phyloP scores from a whole-genome alignment of 2,797 vertebrate genomes.

The Hoplostethus atlanticus region DNA sequence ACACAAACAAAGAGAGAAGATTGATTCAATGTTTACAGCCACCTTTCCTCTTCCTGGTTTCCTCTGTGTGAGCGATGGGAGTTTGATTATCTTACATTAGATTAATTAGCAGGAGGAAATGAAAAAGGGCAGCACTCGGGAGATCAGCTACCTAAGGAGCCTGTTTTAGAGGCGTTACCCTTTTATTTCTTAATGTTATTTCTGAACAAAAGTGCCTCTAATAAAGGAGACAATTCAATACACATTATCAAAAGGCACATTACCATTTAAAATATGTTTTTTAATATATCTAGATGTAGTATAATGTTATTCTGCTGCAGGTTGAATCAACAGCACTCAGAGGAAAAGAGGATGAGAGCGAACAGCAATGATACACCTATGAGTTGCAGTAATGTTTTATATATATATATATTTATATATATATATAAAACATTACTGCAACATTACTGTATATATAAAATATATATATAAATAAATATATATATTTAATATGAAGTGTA shows the following conservation, averaged over 20 bases:
- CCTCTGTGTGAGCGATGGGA: constrained; percentile 20
- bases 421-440: no score
- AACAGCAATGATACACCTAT: background rate
- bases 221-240: constrained; percentile 2
- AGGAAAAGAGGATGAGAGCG: background rate
- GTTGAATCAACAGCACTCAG: background rate
- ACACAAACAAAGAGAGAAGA: constrained; percentile 5
- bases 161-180: background rate
- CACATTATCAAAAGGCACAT: constrained; percentile 13
- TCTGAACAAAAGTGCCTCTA: background rate
- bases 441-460: no score
- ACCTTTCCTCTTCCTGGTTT: constrained; percentile 15
- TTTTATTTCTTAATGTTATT: constrained; percentile 4
- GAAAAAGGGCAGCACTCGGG: constrained; percentile 18
- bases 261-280: background rate
- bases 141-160: constrained; percentile 27
- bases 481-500: no score
- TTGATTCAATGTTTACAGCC: constrained; percentile 54
- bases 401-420: no score
- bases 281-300: background rate
- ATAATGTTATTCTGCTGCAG: background rate
- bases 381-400: background rate
- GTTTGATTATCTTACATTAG: constrained; percentile 37
- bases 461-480: no score
- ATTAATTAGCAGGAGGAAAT: constrained; percentile 29